Evolutionary conservation across 1,140 invertebrate genomes (phyloP), one percentile per base, ranked within the genome.

Genomic region (Diachasmimorpha longicaudata): DNA sequence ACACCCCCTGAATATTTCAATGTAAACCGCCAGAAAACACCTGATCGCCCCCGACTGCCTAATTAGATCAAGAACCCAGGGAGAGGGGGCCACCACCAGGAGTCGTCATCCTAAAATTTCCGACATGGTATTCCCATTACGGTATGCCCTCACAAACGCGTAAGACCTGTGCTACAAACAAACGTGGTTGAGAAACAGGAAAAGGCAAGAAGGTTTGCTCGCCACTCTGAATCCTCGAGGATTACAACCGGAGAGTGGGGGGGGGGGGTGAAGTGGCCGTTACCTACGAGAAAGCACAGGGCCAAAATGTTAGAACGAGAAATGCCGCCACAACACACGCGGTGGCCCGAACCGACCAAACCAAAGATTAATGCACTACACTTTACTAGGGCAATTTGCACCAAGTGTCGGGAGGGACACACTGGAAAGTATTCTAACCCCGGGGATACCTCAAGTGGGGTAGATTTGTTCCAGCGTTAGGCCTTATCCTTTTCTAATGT

Each of bases 301-400:
- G 55, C 79, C 77, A 79, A 77, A 79, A 79, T 68, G 31, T 68
- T 39, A 16, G 66, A 10, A 83, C 78, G 80, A 82, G 81, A 81
- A 82, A 82, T 74, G 82, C 81, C 75, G 79, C 82, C 79, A 82
- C 83, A 68, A 83, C 82, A 81, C 82, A 83, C 81, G 80, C 80
- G 82, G 82, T 80, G 81, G 80, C 79, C 21, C 78, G 74, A 76
- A 78, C 79, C 42, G 81, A 83, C 81, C 80, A 87, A 88, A 87
- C 86, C 87, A 88, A 87, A 87, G 87, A 87, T 87, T 88, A 87
- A 87, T 88, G 87, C 85, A 86, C 85, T 85, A 86, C 85, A 86
- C 84, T 87, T 87, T 68, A 87, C 84, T 85, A 74, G 84, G 86
- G 86, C 86, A 87, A 87, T 88, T 88, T 87, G 85, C 83, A 80